A percentile compares a stretch with the other conserved stretches of the same genome.
Evolutionary conservation across 2,113 vertebrate species (phyloP).

Genomic region (Otolemur garnettii): DNA sequence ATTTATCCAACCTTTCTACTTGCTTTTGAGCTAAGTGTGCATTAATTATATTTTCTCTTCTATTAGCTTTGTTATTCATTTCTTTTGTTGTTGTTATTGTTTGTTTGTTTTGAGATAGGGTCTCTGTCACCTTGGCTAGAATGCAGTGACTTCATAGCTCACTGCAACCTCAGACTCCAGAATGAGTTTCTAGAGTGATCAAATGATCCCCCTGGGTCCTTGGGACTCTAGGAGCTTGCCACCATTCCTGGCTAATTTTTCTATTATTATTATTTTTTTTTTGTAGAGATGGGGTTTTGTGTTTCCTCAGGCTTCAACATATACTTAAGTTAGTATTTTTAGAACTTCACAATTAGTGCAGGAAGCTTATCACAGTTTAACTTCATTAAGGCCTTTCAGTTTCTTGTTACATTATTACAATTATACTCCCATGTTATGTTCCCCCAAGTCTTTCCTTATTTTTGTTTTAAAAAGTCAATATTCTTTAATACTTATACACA

Average conservation of each 20-base stretch:
- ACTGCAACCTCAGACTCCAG: too few species aligned
- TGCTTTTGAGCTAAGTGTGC: background rate
- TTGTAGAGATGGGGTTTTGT: too few species aligned
- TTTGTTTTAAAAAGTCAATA: constrained; percentile 45
- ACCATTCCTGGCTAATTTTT: too few species aligned
- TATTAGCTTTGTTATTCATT: background rate
- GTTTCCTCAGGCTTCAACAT: background rate
- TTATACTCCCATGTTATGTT: constrained; percentile 22
- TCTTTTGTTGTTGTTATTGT: background rate
- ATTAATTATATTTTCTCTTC: background rate
- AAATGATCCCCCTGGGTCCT: too few species aligned
- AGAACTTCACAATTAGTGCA: background rate
- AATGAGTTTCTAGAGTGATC: too few species aligned
- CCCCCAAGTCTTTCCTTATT: background rate
- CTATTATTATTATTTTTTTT: too few species aligned
- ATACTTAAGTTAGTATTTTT: background rate
- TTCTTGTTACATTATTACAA: background rate
- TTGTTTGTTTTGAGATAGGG: too few species aligned
- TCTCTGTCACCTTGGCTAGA: too few species aligned
- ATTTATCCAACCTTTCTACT: background rate
- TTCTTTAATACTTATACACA: constrained; percentile 4
- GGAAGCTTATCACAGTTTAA: background rate
- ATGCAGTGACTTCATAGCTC: too few species aligned
- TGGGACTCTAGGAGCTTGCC: too few species aligned
- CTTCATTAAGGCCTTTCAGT: background rate